Evolutionary conservation across 2,888 invertebrate species (phyloP).

Genomic region (Drosophila crucigera): DNA sequence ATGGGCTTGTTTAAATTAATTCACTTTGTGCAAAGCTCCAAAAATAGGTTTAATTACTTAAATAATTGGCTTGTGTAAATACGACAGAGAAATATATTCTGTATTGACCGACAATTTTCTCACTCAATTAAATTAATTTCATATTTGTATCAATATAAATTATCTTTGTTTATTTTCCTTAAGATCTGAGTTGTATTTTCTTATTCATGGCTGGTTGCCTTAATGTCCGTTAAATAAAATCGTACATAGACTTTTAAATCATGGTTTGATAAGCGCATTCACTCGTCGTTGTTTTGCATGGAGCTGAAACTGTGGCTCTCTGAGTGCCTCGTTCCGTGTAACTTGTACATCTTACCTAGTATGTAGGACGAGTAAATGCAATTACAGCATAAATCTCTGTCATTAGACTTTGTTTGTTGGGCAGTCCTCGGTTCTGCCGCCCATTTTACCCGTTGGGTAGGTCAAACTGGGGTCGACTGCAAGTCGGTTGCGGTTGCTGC

Average conservation of each 20-base stretch:
- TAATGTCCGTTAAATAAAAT: background rate
- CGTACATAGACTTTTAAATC: too few relatives aligned
- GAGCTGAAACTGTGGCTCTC: conserved; percentile 16
- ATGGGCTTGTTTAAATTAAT: background rate
- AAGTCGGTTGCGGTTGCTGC: conserved; percentile 53
- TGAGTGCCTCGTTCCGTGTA: conserved; percentile 3
- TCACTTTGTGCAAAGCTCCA: background rate
- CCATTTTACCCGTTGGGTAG: conserved; percentile 20
- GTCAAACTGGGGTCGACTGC: conserved; percentile 39
- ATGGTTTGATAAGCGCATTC: conserved; percentile 53
- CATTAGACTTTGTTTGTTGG: conserved; percentile 79
- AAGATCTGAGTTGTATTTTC: background rate
- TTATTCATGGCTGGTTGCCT: background rate
- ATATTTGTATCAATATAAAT: background rate
- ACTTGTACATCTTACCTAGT: conserved; percentile 16
- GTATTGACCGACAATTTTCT: background rate
- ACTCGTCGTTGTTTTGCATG: conserved; percentile 36
- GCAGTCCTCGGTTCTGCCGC: conserved; percentile 22
- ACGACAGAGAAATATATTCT: background rate
- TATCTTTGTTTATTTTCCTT: background rate
- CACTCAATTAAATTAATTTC: background rate
- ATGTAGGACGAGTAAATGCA: conserved; percentile 65
- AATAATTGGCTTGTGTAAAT: background rate
- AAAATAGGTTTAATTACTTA: background rate
- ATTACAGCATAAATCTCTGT: conserved; percentile 79